phyloP scores from a whole-genome alignment of 2,113 vertebrate genomes.

The Gobiocypris rarus region DNA sequence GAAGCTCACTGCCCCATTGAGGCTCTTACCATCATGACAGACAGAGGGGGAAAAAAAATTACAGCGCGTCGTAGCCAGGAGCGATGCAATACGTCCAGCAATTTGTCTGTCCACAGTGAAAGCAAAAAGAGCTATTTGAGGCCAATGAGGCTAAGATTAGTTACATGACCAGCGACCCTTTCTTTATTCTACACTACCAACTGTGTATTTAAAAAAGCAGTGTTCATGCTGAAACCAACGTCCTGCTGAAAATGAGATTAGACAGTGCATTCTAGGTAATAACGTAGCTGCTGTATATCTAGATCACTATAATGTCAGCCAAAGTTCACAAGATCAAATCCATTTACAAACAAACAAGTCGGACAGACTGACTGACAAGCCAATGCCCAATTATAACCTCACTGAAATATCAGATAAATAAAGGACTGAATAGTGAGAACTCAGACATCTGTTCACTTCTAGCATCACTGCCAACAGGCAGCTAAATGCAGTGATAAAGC shows the following conservation, averaged over 20 bases:
- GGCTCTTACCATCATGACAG: conserved; percentile 16
- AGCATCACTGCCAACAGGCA: not conserved
- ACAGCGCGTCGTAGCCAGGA: not conserved
- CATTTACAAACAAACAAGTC: not conserved
- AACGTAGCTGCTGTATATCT: not conserved
- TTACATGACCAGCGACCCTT: not conserved
- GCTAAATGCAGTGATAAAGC: not conserved
- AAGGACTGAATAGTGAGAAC: not conserved
- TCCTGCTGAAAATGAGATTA: not conserved
- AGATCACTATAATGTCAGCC: not conserved
- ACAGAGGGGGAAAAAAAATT: not conserved
- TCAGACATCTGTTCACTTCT: conserved; percentile 9
- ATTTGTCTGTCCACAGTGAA: conserved; percentile 7
- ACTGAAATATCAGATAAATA: not conserved
- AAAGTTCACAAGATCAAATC: not conserved
- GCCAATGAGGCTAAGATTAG: not conserved
- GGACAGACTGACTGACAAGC: not conserved
- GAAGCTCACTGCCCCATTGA: conserved; percentile 25
- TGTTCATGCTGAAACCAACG: not conserved
- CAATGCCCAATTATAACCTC: not conserved
- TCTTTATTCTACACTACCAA: not conserved
- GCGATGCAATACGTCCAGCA: not conserved
- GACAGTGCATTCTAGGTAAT: not conserved
- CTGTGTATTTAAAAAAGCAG: not conserved
- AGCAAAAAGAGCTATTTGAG: not conserved